phyloP scores from a whole-genome alignment of 2,888 invertebrate species.

The Deladenus siricidicola region DNA sequence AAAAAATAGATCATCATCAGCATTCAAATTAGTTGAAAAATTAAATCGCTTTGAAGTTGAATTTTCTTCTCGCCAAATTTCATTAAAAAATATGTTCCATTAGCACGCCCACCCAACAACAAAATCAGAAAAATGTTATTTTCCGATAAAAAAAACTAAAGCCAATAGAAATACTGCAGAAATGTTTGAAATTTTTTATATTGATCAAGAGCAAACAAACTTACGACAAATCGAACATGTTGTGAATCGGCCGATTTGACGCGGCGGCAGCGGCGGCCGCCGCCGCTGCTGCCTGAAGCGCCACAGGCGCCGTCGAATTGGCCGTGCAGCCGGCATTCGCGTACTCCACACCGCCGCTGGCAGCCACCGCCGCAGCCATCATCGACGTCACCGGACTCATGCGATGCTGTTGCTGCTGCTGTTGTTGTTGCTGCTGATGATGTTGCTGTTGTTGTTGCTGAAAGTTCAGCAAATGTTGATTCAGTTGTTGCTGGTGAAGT shows the following conservation, averaged over 20 bases:
- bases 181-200: not conserved
- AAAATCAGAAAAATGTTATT: not conserved
- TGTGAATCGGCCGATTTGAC: constrained; percentile 5
- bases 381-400: not conserved
- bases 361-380: constrained; percentile 7
- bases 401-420: not conserved
- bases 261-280: constrained; percentile 25
- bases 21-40: too few relatives aligned
- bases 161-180: not conserved
- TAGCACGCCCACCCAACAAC: too few relatives aligned
- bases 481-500: not conserved
- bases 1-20: not conserved
- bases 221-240: constrained; percentile 17
- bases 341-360: too few relatives aligned
- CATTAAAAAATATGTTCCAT: too few relatives aligned
- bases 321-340: not conserved
- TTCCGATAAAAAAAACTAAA: not conserved
- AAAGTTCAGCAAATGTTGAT: not conserved
- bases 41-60: not conserved
- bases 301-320: not conserved
- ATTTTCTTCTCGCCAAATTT: too few relatives aligned
- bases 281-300: constrained; percentile 18
- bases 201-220: not conserved
- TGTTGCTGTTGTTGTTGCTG: constrained; percentile 1
- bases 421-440: constrained; percentile 1